Evolutionary conservation across 2,888 invertebrate species (phyloP).

Genomic region (Nyleta sp.): DNA sequence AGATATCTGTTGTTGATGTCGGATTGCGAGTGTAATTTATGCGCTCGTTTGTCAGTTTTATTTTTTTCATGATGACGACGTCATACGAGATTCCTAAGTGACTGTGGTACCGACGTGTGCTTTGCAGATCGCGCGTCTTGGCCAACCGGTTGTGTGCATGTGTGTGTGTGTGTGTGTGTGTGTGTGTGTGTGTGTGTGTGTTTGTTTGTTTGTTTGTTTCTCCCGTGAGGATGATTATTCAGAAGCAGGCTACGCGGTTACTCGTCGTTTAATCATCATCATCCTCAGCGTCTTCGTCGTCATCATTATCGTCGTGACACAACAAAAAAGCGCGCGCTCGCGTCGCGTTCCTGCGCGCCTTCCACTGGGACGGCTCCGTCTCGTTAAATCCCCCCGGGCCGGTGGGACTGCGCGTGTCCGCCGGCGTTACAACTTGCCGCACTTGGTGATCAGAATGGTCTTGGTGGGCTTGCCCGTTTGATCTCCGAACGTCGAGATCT

Average conservation of each 20-base stretch:
- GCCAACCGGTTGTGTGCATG: too few species aligned
- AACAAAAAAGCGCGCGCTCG: constrained; percentile 6
- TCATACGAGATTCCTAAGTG: too few species aligned
- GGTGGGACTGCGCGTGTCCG: constrained; percentile 11
- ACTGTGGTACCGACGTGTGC: too few species aligned
- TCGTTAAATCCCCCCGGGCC: constrained; percentile 15
- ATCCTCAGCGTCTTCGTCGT: background rate
- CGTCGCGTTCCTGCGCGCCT: constrained; percentile 4
- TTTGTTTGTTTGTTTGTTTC: background rate
- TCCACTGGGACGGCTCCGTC: constrained; percentile 45
- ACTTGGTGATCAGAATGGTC: constrained; percentile 88
- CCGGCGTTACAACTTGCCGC: constrained; percentile 87
- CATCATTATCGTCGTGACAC: background rate
- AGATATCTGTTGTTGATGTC: constrained; percentile 41
- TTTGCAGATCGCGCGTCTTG: too few species aligned
- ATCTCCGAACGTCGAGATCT: constrained; percentile 90
- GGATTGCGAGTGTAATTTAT: too few species aligned
- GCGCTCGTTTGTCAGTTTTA: constrained; percentile 27
- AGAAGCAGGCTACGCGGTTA: constrained; percentile 39
- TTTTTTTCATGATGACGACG: constrained; percentile 32
- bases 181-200: background rate
- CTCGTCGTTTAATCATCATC: constrained; percentile 12
- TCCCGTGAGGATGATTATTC: constrained; percentile 46
- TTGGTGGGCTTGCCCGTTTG: constrained; percentile 90
- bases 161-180: constrained; percentile 3